Conservation (phyloP, 1,140 invertebrate species). For the Neoseiulus cucumeris region DNA sequence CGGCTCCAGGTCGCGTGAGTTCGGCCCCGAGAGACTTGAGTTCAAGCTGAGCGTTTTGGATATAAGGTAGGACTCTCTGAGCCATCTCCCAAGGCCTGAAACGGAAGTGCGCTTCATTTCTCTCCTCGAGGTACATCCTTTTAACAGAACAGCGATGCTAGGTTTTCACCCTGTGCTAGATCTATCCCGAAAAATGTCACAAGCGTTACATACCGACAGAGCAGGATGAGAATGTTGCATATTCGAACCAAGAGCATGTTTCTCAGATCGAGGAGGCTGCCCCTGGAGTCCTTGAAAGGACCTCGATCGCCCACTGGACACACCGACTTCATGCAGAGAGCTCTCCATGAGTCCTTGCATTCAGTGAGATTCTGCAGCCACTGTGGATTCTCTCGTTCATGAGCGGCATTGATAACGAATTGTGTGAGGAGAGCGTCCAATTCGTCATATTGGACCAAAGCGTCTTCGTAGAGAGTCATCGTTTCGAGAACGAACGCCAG, state of each 20-base stretch:
- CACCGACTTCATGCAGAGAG: conserved; percentile 16
- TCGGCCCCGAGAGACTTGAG: conserved; percentile 45
- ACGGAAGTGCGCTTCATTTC: conserved; percentile 20
- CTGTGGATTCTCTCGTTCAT: conserved; percentile 46
- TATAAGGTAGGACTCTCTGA: conserved; percentile 56
- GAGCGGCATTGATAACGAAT: conserved; percentile 74
- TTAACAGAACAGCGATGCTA: too few relatives aligned
- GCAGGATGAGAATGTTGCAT: conserved; percentile 57
- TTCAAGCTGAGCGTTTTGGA: conserved; percentile 66
- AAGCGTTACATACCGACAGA: conserved; percentile 32
- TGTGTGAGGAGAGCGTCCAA: conserved; percentile 89
- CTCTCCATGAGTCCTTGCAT: conserved; percentile 15
- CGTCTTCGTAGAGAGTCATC: conserved; percentile 75
- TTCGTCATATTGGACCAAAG: conserved; percentile 89
- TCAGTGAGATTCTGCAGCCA: conserved; percentile 15
- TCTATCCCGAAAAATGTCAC: too few relatives aligned
- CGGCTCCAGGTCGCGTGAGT: conserved; percentile 45
- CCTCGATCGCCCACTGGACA: conserved; percentile 7
- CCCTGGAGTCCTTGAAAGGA: conserved; percentile 7
- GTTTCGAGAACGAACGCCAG: conserved; percentile 84
- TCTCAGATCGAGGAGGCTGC: conserved; percentile 55
- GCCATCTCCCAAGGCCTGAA: conserved; percentile 41
- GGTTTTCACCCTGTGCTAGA: too few relatives aligned
- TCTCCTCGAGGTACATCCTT: conserved; percentile 42
- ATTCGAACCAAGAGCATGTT: conserved; percentile 87